These are phyloP conservation scores for Meteorus colon DNA, from an alignment of 2,888 invertebrate species.

Conservation along the genomic window DNA sequence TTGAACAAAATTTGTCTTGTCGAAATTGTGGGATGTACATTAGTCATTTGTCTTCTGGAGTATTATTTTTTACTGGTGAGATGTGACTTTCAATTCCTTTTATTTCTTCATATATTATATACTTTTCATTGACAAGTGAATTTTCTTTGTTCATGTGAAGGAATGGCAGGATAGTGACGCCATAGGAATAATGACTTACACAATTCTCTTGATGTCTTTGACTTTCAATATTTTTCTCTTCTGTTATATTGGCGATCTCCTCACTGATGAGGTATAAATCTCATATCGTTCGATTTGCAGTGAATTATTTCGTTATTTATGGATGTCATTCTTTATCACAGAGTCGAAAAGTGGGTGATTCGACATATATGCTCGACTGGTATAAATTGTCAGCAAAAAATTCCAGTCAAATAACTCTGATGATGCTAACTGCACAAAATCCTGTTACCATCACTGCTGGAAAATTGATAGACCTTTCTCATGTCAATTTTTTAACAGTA, in stretches of 20 bases:
- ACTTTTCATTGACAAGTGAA: neutral
- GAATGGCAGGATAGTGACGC: conserved; percentile 47
- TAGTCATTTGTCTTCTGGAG: conserved; percentile 54
- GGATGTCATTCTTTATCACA: conserved; percentile 27
- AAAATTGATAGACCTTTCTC: conserved; percentile 58
- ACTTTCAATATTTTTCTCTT: conserved; percentile 59
- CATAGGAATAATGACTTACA: conserved; percentile 45
- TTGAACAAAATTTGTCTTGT: conserved; percentile 53
- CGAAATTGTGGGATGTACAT: conserved; percentile 53
- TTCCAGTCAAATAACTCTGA: conserved; percentile 51
- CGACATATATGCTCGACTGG: conserved; percentile 60
- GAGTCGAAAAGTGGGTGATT: conserved; percentile 56
- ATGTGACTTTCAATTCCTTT: conserved; percentile 22
- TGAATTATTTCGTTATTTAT: neutral
- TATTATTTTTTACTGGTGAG: conserved; percentile 54
- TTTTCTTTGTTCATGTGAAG: conserved; percentile 19
- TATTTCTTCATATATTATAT: neutral
- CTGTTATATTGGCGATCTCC: conserved; percentile 63
- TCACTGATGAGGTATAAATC: conserved; percentile 60
- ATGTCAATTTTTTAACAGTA: conserved; percentile 60
- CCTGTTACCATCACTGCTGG: conserved; percentile 59
- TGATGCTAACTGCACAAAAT: conserved; percentile 55
- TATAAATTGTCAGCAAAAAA: conserved; percentile 54
- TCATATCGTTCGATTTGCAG: neutral
- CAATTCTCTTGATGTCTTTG: conserved; percentile 44